phyloP scores from a whole-genome alignment of 2,113 vertebrate genomes.

The Spea multiplicata region DNA sequence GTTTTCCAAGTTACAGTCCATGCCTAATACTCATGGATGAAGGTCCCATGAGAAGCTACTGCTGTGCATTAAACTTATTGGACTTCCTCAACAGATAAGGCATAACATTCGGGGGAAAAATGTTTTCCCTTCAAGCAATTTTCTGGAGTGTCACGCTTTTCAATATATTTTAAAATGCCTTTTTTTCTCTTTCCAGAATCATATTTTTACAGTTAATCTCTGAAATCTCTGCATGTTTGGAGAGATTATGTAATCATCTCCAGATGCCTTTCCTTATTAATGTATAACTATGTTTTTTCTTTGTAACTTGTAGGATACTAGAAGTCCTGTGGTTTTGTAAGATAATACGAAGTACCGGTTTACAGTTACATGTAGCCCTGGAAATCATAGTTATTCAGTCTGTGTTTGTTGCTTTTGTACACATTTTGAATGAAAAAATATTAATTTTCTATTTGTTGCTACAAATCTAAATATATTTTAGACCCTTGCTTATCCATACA shows the following conservation, averaged over 20 bases:
- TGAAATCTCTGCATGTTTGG: slow-evolving; percentile 24
- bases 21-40: not conserved
- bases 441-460: too few relatives aligned
- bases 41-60: slow-evolving; percentile 23
- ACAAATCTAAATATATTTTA: too few relatives aligned
- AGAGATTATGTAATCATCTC: slow-evolving; percentile 19
- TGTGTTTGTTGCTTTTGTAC: too few relatives aligned
- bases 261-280: slow-evolving; percentile 31
- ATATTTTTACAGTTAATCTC: slow-evolving; percentile 40
- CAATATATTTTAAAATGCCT: slow-evolving; percentile 35
- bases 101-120: slow-evolving; percentile 8
- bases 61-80: slow-evolving; percentile 37
- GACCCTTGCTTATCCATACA: too few relatives aligned
- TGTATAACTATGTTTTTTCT: slow-evolving; percentile 6
- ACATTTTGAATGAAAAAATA: too few relatives aligned
- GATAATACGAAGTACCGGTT: not conserved
- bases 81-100: slow-evolving; percentile 37
- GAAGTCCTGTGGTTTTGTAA: not conserved
- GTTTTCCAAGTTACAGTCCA: slow-evolving; percentile 20
- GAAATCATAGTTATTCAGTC: too few relatives aligned
- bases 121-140: slow-evolving; percentile 31
- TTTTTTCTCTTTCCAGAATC: slow-evolving; percentile 24
- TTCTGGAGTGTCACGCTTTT: slow-evolving; percentile 31
- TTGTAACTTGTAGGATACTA: not conserved
- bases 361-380: too few relatives aligned